Conservation (phyloP, 2,888 invertebrate species). For the Sarcophaga rosellei region DNA sequence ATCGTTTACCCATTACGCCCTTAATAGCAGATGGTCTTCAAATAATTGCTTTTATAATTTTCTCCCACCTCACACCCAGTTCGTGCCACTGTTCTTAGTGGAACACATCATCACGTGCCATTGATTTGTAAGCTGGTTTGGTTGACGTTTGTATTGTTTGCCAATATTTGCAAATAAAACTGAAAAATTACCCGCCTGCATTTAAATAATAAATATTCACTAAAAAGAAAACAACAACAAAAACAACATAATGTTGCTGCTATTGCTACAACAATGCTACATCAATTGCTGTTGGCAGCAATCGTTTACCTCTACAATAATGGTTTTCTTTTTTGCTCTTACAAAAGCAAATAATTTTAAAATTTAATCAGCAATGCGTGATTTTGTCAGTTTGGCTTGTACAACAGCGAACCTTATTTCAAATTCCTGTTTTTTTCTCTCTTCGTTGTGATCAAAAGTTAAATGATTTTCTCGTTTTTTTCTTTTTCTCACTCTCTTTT, state of each 20-base stretch:
- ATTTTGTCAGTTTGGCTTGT: slow-evolving; percentile 57
- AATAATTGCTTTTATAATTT: neutral
- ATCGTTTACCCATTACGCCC: too few species aligned
- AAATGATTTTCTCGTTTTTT: slow-evolving; percentile 49
- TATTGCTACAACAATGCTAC: neutral
- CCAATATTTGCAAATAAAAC: slow-evolving; percentile 50
- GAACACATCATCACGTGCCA: slow-evolving; percentile 58
- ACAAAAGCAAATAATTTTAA: slow-evolving; percentile 63
- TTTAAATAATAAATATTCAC: slow-evolving; percentile 50
- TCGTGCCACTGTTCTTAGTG: slow-evolving; percentile 9
- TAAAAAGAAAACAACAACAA: neutral
- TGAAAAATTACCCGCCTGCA: slow-evolving; percentile 29
- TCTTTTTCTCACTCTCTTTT: neutral
- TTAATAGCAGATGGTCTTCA: too few species aligned
- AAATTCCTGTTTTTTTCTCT: neutral
- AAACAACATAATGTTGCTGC: neutral
- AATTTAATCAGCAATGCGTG: slow-evolving; percentile 68
- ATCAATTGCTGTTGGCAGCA: slow-evolving; percentile 1
- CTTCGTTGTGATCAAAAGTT: slow-evolving; percentile 44
- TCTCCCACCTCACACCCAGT: neutral
- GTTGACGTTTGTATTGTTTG: slow-evolving; percentile 52
- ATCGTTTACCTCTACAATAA: slow-evolving; percentile 38
- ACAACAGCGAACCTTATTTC: neutral
- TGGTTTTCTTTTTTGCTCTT: slow-evolving; percentile 24
- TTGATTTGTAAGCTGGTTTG: slow-evolving; percentile 57